Conservation (phyloP, 2,888 invertebrate genomes). For the Lasioglossum vierecki region DNA sequence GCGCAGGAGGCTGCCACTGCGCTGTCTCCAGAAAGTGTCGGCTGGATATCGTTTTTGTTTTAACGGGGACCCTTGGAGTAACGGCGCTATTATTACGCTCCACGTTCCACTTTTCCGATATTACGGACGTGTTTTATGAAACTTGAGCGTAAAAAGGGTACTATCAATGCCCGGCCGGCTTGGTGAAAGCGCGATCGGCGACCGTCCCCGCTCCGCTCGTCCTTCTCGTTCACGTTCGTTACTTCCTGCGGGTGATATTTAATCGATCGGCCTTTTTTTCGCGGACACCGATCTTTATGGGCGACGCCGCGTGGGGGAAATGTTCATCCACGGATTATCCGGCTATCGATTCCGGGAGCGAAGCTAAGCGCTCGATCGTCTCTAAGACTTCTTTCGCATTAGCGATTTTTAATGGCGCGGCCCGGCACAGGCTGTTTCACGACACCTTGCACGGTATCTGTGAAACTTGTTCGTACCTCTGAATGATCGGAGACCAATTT, state of each 20-base stretch:
- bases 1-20: neutral
- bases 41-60: conserved; percentile 43
- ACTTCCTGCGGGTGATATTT: conserved; percentile 27
- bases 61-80: conserved; percentile 43
- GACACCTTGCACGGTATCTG: neutral
- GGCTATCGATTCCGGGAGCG: neutral
- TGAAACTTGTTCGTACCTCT: neutral
- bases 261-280: conserved; percentile 11
- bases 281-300: conserved; percentile 15
- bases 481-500: neutral
- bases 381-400: neutral
- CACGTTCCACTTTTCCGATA: conserved; percentile 43
- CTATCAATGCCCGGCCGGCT: conserved; percentile 31
- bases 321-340: neutral
- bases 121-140: conserved; percentile 47
- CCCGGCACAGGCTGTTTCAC: neutral
- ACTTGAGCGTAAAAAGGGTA: conserved; percentile 35
- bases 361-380: neutral
- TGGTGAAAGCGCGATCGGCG: conserved; percentile 20
- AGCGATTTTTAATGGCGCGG: neutral
- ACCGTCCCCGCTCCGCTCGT: neutral
- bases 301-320: neutral
- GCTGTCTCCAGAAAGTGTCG: conserved; percentile 33
- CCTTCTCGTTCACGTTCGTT: neutral
- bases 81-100: conserved; percentile 46